Conservation (phyloP, 2,113 vertebrate genomes). For the Himantopus leucocephalus region DNA sequence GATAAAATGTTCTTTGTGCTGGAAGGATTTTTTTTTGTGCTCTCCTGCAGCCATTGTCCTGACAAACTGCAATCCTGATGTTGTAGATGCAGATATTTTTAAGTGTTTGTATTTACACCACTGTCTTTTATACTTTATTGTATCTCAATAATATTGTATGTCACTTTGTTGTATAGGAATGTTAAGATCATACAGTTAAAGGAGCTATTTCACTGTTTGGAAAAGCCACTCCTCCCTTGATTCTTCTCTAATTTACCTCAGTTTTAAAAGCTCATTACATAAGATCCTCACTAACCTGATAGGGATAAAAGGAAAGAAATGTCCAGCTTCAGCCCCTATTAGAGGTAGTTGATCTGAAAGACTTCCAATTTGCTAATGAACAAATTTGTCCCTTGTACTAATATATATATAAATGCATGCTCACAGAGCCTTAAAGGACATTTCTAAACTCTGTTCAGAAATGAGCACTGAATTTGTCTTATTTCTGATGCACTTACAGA, state of each 20-base stretch:
- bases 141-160: background rate
- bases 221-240: background rate
- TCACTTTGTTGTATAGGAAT: background rate
- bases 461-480: background rate
- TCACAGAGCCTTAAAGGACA: background rate
- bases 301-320: background rate
- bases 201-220: background rate
- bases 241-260: background rate
- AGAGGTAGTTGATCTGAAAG: background rate
- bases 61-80: background rate
- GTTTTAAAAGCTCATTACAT: background rate
- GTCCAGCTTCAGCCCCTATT: background rate
- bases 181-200: background rate
- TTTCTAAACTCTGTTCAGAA: background rate
- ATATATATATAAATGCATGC: background rate
- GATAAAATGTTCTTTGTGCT: background rate
- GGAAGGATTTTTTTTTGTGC: background rate
- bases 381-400: fast-evolving
- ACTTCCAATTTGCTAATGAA: background rate
- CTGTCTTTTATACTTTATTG: background rate
- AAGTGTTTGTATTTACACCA: background rate
- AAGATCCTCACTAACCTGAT: background rate
- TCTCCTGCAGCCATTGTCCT: background rate
- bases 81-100: background rate
- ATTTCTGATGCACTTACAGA: background rate